Base-by-base conservation (phyloP, 2,888 invertebrate species). In the Cephonodes hylas region DNA sequence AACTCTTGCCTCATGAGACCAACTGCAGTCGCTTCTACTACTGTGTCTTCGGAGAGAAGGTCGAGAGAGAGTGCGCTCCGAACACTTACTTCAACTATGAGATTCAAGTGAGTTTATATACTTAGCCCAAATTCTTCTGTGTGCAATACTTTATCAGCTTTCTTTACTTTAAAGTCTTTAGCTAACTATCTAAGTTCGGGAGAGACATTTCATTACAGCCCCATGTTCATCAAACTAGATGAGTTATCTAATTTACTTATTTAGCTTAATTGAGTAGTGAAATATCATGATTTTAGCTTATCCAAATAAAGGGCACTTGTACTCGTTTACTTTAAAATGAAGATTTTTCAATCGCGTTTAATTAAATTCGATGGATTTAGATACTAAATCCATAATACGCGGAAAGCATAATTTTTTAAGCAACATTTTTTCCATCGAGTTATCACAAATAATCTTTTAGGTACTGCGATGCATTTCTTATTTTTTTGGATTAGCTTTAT, bases 1-100 rank as follows among this genome's bases (percentile, higher is more conserved):
- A 66, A 3, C 66, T 81, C 0, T 53, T 83, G 3, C 81, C 83
- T 0, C 81, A 84, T 53, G 75, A 76, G 59, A 66, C 58, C 0
- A 65, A 80, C 8, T 84, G 84, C 61, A 62, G 62, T 25, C 73
- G 71, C 23, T 83, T 77, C 73, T 83, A 83, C 64, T 72, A 76
- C 18, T 84, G 84, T 58, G 70, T 73, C 0, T 63, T 66, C n/a
- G 83, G 83, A 2, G 65, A 78, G 15, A 70, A 67, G 25, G 71
- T 75, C 0, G 70, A 72, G 57, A 70, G 69, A 15, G 57, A 62
- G 0, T 80, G 81, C 46, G 63, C 66, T 0, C 59, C 60, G 5
- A 76, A 72, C 0, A 66, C 69, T 0, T 63, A 73, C 58, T 82
- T 81, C 65, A 78, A 77, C 38, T 63, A 68, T 31, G 38, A 34